Evolutionary conservation across 2,888 invertebrate genomes (phyloP).

Genomic region (Lysandra coridon): DNA sequence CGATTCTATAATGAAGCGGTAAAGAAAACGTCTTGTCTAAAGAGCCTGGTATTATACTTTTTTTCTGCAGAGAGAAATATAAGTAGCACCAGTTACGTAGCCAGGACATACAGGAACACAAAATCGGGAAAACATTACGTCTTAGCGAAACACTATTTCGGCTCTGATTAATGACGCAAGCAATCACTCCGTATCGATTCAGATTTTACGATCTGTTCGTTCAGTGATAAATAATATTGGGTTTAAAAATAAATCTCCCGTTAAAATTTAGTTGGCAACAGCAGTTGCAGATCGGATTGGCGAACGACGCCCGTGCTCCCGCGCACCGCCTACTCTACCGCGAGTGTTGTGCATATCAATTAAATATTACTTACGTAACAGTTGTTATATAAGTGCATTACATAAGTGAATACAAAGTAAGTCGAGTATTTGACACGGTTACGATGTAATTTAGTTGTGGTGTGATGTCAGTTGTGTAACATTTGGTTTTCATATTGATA

Average conservation of each 20-base stretch:
- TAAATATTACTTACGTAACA: constrained; percentile 34
- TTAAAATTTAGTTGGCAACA: constrained; percentile 41
- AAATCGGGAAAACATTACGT: too few relatives aligned
- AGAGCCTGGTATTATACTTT: too few relatives aligned
- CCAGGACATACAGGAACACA: too few relatives aligned
- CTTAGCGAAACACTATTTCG: not conserved
- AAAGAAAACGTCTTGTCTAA: too few relatives aligned
- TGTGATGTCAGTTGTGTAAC: not conserved
- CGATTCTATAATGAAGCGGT: too few relatives aligned
- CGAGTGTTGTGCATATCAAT: constrained; percentile 31
- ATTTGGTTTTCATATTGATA: not conserved
- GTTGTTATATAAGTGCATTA: constrained; percentile 31
- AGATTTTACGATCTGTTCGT: constrained; percentile 60
- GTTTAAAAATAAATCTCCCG: constrained; percentile 52
- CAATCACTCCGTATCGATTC: constrained; percentile 42
- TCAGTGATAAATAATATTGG: constrained; percentile 71
- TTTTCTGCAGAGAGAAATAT: too few relatives aligned
- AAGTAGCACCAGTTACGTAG: too few relatives aligned
- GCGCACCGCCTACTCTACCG: constrained; percentile 27
- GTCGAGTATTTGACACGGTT: not conserved
- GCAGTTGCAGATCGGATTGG: constrained; percentile 54
- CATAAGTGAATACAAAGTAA: constrained; percentile 25
- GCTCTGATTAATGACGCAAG: not conserved
- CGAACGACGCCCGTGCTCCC: constrained; percentile 40
- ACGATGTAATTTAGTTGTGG: not conserved